These are phyloP conservation scores for Ascaphus truei DNA, from an alignment of 2,113 vertebrate species.

Conservation along the genomic window DNA sequence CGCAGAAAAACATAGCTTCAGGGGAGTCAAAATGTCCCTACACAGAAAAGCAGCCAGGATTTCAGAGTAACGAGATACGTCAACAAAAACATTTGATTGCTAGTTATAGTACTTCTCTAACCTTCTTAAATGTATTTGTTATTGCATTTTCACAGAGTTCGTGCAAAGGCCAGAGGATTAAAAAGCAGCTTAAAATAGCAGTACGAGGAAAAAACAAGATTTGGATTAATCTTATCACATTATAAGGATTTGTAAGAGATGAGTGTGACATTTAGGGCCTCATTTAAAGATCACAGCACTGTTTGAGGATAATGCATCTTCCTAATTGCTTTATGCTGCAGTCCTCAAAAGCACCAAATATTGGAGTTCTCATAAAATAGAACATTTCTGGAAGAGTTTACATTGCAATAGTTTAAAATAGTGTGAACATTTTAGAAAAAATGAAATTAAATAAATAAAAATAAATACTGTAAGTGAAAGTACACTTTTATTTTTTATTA, in stretches of 20 bases:
- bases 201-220: constrained; percentile 1
- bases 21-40: no score
- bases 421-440: no score
- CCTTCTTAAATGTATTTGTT: background rate
- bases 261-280: constrained; percentile 14
- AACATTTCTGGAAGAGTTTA: no score
- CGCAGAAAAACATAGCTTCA: background rate
- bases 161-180: constrained; percentile 7
- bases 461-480: no score
- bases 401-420: no score
- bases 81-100: background rate
- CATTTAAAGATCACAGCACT: background rate
- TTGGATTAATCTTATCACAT: constrained; percentile 31
- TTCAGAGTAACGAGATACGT: no score
- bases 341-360: no score
- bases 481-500: no score
- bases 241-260: constrained; percentile 29
- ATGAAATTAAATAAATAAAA: no score
- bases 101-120: background rate
- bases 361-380: no score
- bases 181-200: constrained; percentile 10
- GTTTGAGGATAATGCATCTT: constrained; percentile 3
- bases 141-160: constrained; percentile 1
- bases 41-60: no score
- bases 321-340: constrained; percentile 22